Conservation (phyloP, 2,797 vertebrate species). For the Coregonus ussuriensis region DNA sequence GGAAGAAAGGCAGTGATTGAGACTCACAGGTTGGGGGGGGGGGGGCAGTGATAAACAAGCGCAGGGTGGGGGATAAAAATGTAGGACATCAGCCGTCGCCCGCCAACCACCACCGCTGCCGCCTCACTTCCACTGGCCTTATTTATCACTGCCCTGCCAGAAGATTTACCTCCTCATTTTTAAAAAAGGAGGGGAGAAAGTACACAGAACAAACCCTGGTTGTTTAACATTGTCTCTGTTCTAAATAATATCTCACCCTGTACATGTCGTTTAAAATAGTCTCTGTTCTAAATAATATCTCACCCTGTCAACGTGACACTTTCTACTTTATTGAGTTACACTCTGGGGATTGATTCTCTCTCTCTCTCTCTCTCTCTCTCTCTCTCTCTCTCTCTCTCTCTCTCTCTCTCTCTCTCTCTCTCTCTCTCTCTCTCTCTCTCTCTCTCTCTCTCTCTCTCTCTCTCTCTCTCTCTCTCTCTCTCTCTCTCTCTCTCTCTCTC, state of each 20-base stretch:
- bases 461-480: slow-evolving; percentile 26
- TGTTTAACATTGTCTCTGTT: slow-evolving; percentile 76
- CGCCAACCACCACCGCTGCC: slow-evolving; percentile 20
- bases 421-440: slow-evolving; percentile 28
- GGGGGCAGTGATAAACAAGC: slow-evolving; percentile 48
- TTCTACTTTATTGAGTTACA: slow-evolving; percentile 78
- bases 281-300: slow-evolving; percentile 76
- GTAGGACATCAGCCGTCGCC: slow-evolving; percentile 47
- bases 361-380: slow-evolving; percentile 29
- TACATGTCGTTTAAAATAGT: slow-evolving; percentile 79
- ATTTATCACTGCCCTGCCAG: slow-evolving; percentile 65
- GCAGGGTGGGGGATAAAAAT: slow-evolving; percentile 54
- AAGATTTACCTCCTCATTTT: slow-evolving; percentile 58
- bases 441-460: slow-evolving; percentile 41
- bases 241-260: slow-evolving; percentile 75
- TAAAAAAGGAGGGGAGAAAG: slow-evolving; percentile 47
- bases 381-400: slow-evolving; percentile 41
- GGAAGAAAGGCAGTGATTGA: background rate
- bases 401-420: slow-evolving; percentile 21
- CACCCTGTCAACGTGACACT: slow-evolving; percentile 75
- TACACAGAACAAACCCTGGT: slow-evolving; percentile 60
- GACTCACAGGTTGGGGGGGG: slow-evolving; percentile 26
- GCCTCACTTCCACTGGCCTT: slow-evolving; percentile 37
- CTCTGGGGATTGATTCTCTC: slow-evolving; percentile 65
- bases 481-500: too few species aligned